These are phyloP conservation scores for Chaenocephalus aceratus DNA, from an alignment of 2,113 vertebrate genomes.

Conservation along the genomic window DNA sequence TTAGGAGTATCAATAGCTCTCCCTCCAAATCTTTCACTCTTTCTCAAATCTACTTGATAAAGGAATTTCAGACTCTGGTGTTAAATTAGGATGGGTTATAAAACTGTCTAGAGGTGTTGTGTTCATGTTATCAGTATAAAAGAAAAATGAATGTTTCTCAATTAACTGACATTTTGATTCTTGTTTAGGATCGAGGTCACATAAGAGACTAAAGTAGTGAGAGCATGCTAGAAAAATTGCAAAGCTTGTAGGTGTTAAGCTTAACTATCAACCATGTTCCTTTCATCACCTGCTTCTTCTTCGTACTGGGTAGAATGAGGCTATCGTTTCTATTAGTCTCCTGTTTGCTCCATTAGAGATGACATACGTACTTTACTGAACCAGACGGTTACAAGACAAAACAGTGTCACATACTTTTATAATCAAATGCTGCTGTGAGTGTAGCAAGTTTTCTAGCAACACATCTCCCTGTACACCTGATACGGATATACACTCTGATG, in stretches of 20 bases:
- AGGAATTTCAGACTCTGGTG: conserved; percentile 33
- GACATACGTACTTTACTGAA: not conserved
- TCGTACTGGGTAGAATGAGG: not conserved
- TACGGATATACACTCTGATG: not conserved
- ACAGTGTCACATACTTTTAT: not conserved
- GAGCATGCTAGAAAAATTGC: not conserved
- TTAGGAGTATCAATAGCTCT: not conserved
- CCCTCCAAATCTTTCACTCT: not conserved
- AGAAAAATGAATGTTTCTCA: not conserved
- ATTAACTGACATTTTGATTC: conserved; percentile 1
- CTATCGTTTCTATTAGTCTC: not conserved
- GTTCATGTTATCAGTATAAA: not conserved
- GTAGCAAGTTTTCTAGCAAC: too few relatives aligned
- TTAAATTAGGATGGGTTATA: not conserved
- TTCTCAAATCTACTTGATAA: not conserved
- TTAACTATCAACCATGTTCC: not conserved
- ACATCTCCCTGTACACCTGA: not conserved
- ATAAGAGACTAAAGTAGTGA: not conserved
- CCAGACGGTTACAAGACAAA: not conserved
- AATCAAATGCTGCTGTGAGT: not conserved
- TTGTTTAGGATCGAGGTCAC: not conserved
- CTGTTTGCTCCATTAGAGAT: not conserved
- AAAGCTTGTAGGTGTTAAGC: not conserved
- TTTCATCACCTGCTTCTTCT: not conserved
- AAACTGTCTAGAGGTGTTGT: not conserved